Base-by-base conservation (phyloP, 2,888 invertebrate genomes). In the Heliconius aoede region DNA sequence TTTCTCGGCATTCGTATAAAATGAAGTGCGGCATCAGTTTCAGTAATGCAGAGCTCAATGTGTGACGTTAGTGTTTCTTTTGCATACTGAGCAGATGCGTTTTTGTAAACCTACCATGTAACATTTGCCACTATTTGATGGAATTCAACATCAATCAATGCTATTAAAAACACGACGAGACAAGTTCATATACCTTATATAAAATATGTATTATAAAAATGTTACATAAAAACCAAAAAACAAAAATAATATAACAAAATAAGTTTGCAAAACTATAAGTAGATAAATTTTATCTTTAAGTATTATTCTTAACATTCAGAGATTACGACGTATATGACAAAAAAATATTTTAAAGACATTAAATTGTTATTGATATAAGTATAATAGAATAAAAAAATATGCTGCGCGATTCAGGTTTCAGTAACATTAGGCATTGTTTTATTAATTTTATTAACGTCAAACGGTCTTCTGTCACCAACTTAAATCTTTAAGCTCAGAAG, bases 401-500 rank as follows among this genome's bases (percentile, higher is more conserved):
- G 46, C 18, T 15, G n/a, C 9, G 9, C 11, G 36, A 36, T 60
- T 60, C 9, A 7, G 26, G 26, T 32, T 71, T 55, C 2, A 24
- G 9, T 32, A 32, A 30, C n/a, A 71, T 71, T 60, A 32, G 64
- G 64, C 24, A 64, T n/a, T 60, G 30, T 61, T 72, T 61, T 60
- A 58, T 72, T 36, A 72, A 36, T 61, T 72, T 72, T 46, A 51
- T 69, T 30, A 46, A 60, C 26, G 72, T 36, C 61, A 92, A 94
- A 91, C 90, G 87, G 86, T 89, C 89, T 90, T 92, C 91, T 94
- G 93, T 93, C 91, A 88, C 92, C 91, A 94, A 93, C 93, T 94
- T 93, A 92, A 94, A 94, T 91, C 93, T 93, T 92, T 90, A 85
- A 92, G 93, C 93, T 93, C 93, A 93, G 93, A 93, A 93, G 93